Conservation (phyloP, 2,113 vertebrate species). For the Anhinga rufa region DNA sequence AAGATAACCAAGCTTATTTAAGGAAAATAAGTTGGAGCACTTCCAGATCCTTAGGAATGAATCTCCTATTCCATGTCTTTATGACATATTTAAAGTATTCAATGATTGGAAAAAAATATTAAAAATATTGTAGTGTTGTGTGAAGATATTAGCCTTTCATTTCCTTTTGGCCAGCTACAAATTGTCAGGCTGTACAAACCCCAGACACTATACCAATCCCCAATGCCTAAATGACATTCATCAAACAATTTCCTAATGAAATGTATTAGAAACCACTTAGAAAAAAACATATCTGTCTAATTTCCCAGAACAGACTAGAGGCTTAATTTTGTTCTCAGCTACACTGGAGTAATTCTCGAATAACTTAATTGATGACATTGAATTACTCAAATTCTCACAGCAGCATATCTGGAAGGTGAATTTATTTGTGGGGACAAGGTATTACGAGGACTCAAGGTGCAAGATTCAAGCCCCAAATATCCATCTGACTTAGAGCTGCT, state of each 20-base stretch:
- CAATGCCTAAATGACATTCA: slow-evolving; percentile 30
- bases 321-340: slow-evolving; percentile 53
- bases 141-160: slow-evolving; percentile 10
- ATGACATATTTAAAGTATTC: background rate
- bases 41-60: background rate
- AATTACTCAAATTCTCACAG: slow-evolving; percentile 21
- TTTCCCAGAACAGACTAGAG: slow-evolving; percentile 46
- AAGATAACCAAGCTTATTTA: background rate
- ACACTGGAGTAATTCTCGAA: slow-evolving; percentile 39
- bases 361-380: slow-evolving; percentile 48
- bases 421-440: background rate
- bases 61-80: background rate
- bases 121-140: background rate
- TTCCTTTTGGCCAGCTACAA: background rate
- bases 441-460: background rate
- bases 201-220: background rate
- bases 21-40: background rate
- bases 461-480: background rate
- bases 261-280: slow-evolving; percentile 41
- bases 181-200: slow-evolving; percentile 1
- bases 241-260: slow-evolving; percentile 44
- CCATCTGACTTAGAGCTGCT: background rate
- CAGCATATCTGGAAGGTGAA: slow-evolving; percentile 6
- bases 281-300: slow-evolving; percentile 39
- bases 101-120: background rate